Percentiles rank a stretch among this genome's conserved stretches.
phyloP scores from a whole-genome alignment of 2,888 invertebrate species.

The Nephrotoma appendiculata region DNA sequence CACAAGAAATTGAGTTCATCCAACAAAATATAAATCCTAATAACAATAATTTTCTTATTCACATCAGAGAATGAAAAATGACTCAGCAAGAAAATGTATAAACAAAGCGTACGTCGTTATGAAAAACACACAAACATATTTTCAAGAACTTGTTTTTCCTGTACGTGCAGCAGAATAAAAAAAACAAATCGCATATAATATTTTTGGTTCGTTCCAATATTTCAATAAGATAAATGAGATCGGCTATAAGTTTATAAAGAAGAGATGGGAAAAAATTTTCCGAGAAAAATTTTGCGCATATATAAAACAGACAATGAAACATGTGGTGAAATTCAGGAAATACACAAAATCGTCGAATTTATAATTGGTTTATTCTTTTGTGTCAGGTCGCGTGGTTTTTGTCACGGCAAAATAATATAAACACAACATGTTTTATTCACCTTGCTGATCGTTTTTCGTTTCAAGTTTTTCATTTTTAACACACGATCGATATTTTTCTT shows the following conservation, averaged over 20 bases:
- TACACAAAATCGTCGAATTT: not conserved
- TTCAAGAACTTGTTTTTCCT: not conserved
- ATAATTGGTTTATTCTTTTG: not conserved
- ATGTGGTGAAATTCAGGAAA: not conserved
- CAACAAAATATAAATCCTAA: not conserved
- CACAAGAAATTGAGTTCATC: not conserved
- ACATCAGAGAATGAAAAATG: not conserved
- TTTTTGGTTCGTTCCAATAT: no score
- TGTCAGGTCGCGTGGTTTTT: not conserved
- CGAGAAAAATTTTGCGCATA: not conserved
- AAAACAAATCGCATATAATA: not conserved
- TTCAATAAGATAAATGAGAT: no score
- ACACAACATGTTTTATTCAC: not conserved
- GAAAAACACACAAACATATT: not conserved
- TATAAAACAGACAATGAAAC: not conserved
- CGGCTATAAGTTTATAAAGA: not conserved
- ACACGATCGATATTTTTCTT: not conserved
- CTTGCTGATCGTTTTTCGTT: not conserved
- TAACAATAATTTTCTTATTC: not conserved
- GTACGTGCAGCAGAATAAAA: not conserved
- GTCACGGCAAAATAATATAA: not conserved
- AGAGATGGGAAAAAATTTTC: not conserved
- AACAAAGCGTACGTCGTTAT: not conserved
- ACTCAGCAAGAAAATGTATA: not conserved
- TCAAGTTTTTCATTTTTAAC: no score